Conservation (phyloP, 2,797 vertebrate genomes). For the Catamblyrhynchus diadema region DNA sequence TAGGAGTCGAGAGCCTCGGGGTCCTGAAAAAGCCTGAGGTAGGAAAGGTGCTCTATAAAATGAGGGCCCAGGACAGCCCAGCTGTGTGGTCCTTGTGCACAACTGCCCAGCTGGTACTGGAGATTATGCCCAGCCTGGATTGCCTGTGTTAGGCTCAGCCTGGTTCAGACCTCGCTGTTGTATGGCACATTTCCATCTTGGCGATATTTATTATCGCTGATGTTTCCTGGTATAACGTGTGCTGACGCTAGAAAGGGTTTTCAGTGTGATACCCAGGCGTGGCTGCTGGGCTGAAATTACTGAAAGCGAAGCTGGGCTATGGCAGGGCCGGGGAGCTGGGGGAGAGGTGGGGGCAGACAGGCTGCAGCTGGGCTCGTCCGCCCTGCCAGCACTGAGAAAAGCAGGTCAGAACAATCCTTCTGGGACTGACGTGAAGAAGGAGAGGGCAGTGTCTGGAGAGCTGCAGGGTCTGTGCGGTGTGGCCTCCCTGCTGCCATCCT, state of each 20-base stretch:
- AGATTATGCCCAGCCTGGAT: not conserved
- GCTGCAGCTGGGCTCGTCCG: not conserved
- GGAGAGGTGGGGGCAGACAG: not conserved
- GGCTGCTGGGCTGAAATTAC: not conserved
- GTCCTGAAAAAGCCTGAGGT: not conserved
- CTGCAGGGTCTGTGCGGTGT: not conserved
- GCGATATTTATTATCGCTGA: not conserved
- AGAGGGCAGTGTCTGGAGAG: not conserved
- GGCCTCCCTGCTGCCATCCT: not conserved
- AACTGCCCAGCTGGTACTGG: not conserved
- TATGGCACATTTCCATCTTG: not conserved
- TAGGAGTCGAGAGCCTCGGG: not conserved
- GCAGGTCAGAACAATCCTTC: not conserved
- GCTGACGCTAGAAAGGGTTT: not conserved
- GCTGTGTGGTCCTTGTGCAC: not conserved
- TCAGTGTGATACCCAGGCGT: not conserved
- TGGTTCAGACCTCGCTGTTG: not conserved
- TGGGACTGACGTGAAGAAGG: not conserved
- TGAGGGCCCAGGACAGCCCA: fast-evolving
- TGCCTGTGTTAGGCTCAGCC: not conserved
- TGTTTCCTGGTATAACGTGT: not conserved
- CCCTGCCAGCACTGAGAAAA: not conserved
- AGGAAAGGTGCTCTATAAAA: not conserved
- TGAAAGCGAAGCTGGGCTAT: not conserved
- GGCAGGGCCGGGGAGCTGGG: not conserved